Conservation (phyloP, 1,140 invertebrate species). For the Ostrea edulis region DNA sequence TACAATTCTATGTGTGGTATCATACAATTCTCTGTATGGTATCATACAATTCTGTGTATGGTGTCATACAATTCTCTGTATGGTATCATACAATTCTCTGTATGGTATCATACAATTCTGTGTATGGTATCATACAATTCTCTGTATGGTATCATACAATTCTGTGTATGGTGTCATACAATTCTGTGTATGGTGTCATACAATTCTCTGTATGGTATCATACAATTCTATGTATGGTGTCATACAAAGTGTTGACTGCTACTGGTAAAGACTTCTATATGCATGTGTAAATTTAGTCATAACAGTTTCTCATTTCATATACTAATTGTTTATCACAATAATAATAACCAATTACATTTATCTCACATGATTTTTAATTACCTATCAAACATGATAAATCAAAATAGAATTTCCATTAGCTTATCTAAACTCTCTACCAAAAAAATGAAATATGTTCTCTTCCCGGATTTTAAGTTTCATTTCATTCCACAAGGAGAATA, state of each 20-base stretch:
- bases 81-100: not conserved
- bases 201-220: not conserved
- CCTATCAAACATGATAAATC: not conserved
- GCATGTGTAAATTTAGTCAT: not conserved
- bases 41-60: not conserved
- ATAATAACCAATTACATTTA: not conserved
- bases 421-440: not conserved
- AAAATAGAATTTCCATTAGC: not conserved
- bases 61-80: not conserved
- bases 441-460: too few relatives aligned
- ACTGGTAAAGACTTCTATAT: too few relatives aligned
- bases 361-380: not conserved
- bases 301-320: not conserved
- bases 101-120: not conserved
- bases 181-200: not conserved
- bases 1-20: not conserved
- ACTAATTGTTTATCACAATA: not conserved
- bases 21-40: not conserved
- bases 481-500: not conserved
- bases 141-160: not conserved
- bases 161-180: not conserved
- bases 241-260: too few relatives aligned
- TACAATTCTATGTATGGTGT: not conserved
- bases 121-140: not conserved
- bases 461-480: not conserved